Percentiles rank a stretch among this genome's conserved stretches.
These are phyloP conservation scores for Sinelater perroti DNA, from an alignment of 2,888 invertebrate species.

Conservation along the genomic window DNA sequence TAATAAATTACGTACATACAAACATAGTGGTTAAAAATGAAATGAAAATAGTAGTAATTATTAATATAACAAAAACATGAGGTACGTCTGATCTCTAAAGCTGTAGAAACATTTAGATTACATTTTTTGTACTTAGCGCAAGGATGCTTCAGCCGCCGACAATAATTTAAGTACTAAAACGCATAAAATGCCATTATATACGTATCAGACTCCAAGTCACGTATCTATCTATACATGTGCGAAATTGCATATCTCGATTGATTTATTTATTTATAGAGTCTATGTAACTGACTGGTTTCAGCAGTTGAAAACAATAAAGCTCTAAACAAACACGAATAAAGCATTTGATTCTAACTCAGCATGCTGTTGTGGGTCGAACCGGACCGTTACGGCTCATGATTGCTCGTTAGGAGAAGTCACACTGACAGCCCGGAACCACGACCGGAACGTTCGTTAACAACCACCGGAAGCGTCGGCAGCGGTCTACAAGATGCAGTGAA, in stretches of 20 bases:
- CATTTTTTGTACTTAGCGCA: too few relatives aligned
- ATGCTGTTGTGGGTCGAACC: too few relatives aligned
- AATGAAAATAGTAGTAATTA: too few relatives aligned
- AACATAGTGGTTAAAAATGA: too few relatives aligned
- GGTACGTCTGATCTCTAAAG: too few relatives aligned
- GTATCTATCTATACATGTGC: slow-evolving; percentile 13
- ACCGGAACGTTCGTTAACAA: slow-evolving; percentile 36
- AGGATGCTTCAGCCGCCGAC: slow-evolving; percentile 13
- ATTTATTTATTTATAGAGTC: slow-evolving; percentile 16
- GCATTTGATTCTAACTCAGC: too few relatives aligned
- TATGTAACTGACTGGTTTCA: slow-evolving; percentile 13
- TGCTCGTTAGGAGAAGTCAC: slow-evolving; percentile 34
- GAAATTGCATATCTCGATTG: slow-evolving; percentile 11
- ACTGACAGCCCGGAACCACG: slow-evolving; percentile 35
- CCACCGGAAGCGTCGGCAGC: slow-evolving; percentile 30
- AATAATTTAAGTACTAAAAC: slow-evolving; percentile 15
- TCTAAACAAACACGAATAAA: too few relatives aligned
- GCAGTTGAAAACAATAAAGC: slow-evolving; percentile 11
- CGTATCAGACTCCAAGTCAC: slow-evolving; percentile 13
- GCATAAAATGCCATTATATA: background rate
- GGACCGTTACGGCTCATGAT: slow-evolving; percentile 23
- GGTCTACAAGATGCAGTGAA: slow-evolving; percentile 29
- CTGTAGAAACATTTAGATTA: too few relatives aligned
- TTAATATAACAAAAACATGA: too few relatives aligned
- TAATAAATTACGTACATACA: background rate